A percentile compares a stretch with the other conserved stretches of the same genome.
These are phyloP conservation scores for Pipistrellus nathusii DNA, from an alignment of 2,797 vertebrate genomes.

Conservation along the genomic window DNA sequence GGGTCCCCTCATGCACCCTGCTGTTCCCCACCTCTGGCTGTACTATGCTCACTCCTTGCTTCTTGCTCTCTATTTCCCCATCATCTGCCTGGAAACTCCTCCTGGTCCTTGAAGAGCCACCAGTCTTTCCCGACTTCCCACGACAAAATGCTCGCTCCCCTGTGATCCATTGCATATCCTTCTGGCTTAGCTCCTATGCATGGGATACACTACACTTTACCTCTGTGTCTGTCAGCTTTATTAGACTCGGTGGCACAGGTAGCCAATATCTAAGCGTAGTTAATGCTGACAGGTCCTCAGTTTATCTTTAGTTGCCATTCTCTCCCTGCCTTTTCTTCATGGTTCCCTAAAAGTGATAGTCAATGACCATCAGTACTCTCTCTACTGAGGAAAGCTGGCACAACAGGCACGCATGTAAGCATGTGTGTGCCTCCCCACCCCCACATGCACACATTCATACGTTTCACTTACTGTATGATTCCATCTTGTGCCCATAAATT, in stretches of 20 bases:
- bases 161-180: background rate
- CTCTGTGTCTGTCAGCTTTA: background rate
- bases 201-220: background rate
- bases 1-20: fast-evolving
- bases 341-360: background rate
- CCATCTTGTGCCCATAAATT: background rate
- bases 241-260: background rate
- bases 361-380: background rate
- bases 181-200: background rate
- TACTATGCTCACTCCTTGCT: background rate
- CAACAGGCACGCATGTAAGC: background rate
- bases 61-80: background rate
- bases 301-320: background rate
- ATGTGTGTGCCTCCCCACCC: fast-evolving
- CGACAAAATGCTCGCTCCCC: background rate
- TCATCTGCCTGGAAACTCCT: background rate
- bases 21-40: background rate
- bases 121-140: background rate
- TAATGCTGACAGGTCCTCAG: background rate
- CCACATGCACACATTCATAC: background rate
- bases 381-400: background rate
- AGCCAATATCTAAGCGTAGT: background rate
- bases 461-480: background rate
- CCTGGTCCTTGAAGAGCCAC: too few relatives aligned
- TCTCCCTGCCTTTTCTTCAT: background rate